Evolutionary conservation across 2,888 invertebrate species (phyloP).

Genomic region (Ferrisia virgata): DNA sequence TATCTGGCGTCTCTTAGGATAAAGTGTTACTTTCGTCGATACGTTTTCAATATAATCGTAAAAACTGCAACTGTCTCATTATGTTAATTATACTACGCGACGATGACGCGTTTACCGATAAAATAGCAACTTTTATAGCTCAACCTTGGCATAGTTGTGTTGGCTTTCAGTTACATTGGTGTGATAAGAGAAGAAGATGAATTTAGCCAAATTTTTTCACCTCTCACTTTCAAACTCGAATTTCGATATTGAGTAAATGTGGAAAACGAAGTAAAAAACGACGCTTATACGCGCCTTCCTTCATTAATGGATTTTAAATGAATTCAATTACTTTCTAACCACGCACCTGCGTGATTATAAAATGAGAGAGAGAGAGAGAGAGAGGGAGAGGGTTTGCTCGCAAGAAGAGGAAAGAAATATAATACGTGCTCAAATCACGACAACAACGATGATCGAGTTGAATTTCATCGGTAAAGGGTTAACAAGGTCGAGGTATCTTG

Average conservation of each 20-base stretch:
- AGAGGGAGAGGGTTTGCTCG: too few relatives aligned
- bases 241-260: background rate
- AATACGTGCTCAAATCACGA: background rate
- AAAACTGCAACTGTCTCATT: too few relatives aligned
- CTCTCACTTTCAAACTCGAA: conserved; percentile 16
- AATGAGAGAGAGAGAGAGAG: background rate
- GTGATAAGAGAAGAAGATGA: too few relatives aligned
- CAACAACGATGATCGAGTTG: background rate
- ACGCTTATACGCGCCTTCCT: background rate
- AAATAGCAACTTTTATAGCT: too few relatives aligned
- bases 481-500: conserved; percentile 22
- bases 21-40: too few relatives aligned
- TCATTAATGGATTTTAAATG: conserved; percentile 22
- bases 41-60: too few relatives aligned
- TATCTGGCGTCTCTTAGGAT: too few relatives aligned
- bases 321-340: conserved; percentile 29
- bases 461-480: conserved; percentile 5
- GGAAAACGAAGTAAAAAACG: background rate
- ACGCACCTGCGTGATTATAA: background rate
- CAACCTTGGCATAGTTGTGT: too few relatives aligned
- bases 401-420: background rate
- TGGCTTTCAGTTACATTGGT: too few relatives aligned
- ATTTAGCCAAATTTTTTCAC: too few relatives aligned
- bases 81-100: too few relatives aligned
- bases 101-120: too few relatives aligned